Base-by-base conservation (phyloP, 2,888 invertebrate species). In the Ochropleura leucogaster region DNA sequence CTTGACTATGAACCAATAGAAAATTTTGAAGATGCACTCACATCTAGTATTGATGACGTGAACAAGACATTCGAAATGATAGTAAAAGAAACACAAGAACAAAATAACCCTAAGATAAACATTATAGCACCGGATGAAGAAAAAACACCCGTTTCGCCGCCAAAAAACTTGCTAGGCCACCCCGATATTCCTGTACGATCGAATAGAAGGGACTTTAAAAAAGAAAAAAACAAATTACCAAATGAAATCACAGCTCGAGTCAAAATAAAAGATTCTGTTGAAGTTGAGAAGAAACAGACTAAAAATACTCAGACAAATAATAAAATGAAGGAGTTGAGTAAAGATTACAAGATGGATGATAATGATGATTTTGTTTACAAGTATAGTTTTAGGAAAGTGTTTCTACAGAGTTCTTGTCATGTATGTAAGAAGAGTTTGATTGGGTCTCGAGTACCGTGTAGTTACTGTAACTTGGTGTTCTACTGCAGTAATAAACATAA, bases 401-500 rank as follows among this genome's bases (percentile, higher is more conserved):
- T 97, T 89, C 93, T 97, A 51, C 96, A 97, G 60, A 97, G 97
- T 79, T 93, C 97, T 8, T 98, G 98, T 77, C 95, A 96, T 67
- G 90, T 96, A 68, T 97, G 97, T 83, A 96, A 96, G 80, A 94
- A 93, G 47, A 92, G 93, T 49, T 85, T 96, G 75, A 89, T 84
- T 59, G 89, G 92, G 3, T 74, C 85, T 0, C 89, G 94, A 76
- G 90, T 96, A 3, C 90, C 95, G 0, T 96, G 96, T 80, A 91
- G 92, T 69, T 95, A 94, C 66, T 98, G 98, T 83, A 96, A 96
- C 75, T 95, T 98, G 93, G 93, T 97, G 18, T 97, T 97, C 72
- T 98, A 98, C 87, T 98, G 98, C 89, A 96, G 96, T 16, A 89
- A 92, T 20, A 95, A 97, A 18, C 98, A 98, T 86, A 97, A 97